These are phyloP conservation scores for Syritta pipiens DNA, from an alignment of 2,888 invertebrate genomes.

Conservation along the genomic window DNA sequence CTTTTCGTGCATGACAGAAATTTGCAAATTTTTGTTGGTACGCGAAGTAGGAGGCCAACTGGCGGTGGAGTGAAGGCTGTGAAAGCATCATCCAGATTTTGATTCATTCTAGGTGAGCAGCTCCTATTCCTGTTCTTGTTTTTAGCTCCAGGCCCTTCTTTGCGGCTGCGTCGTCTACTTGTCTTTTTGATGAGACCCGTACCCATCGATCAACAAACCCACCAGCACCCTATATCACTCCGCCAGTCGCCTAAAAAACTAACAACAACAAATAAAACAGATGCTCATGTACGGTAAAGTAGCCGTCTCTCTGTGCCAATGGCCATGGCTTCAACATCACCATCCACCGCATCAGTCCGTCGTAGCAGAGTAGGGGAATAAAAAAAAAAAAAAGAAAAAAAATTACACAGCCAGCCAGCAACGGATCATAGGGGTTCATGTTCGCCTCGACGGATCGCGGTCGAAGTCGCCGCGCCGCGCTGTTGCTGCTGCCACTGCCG, in stretches of 20 bases:
- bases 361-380: not conserved
- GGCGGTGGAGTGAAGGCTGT: too few species aligned
- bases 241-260: not conserved
- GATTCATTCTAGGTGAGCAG: too few species aligned
- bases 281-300: constrained; percentile 35
- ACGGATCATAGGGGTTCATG: constrained; percentile 41
- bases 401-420: constrained; percentile 37
- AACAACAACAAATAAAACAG: not conserved
- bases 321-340: constrained; percentile 34
- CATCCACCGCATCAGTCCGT: not conserved
- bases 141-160: too few species aligned
- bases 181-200: too few species aligned
- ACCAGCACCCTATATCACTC: constrained; percentile 13
- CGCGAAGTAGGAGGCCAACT: too few species aligned
- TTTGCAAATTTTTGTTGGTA: too few species aligned
- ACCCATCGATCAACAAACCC: not conserved
- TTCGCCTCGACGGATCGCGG: constrained; percentile 15
- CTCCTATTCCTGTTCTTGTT: too few species aligned
- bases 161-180: too few species aligned
- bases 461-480: constrained; percentile 1
- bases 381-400: too few species aligned
- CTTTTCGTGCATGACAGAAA: too few species aligned
- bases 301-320: constrained; percentile 30
- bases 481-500: too few species aligned
- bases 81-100: too few species aligned